phyloP scores from a whole-genome alignment of 2,797 vertebrate genomes.

The Mustela erminea region DNA sequence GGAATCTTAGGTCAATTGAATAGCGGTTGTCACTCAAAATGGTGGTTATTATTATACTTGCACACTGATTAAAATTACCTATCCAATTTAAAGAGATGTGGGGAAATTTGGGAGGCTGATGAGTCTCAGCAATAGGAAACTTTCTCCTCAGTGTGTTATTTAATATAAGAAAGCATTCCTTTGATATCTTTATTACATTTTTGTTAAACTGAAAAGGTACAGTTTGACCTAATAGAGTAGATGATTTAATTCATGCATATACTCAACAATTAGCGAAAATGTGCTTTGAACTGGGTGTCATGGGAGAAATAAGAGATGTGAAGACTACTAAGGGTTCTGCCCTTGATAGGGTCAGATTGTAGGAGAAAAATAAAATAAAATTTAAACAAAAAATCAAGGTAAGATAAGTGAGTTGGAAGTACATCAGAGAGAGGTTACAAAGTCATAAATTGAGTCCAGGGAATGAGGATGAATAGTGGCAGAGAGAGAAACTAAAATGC shows the following conservation, averaged over 20 bases:
- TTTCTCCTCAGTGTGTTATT: neutral
- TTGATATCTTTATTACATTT: conserved; percentile 1
- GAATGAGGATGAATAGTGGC: neutral
- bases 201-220: neutral
- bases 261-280: neutral
- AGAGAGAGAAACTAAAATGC: neutral
- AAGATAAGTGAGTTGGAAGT: neutral
- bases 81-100: neutral
- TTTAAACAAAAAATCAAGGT: neutral
- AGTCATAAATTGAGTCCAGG: neutral
- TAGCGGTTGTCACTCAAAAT: neutral
- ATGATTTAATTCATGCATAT: neutral
- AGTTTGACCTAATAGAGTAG: neutral
- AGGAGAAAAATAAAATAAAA: neutral
- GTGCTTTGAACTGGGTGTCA: neutral
- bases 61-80: conserved; percentile 13
- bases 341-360: neutral
- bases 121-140: neutral
- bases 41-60: neutral
- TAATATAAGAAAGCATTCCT: neutral
- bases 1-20: neutral
- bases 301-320: neutral
- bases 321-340: neutral
- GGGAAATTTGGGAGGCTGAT: neutral
- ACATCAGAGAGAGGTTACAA: neutral